A percentile compares a stretch with the other conserved stretches of the same genome.
Conservation (phyloP, 1,140 invertebrate genomes). For the Apis mellifera region DNA sequence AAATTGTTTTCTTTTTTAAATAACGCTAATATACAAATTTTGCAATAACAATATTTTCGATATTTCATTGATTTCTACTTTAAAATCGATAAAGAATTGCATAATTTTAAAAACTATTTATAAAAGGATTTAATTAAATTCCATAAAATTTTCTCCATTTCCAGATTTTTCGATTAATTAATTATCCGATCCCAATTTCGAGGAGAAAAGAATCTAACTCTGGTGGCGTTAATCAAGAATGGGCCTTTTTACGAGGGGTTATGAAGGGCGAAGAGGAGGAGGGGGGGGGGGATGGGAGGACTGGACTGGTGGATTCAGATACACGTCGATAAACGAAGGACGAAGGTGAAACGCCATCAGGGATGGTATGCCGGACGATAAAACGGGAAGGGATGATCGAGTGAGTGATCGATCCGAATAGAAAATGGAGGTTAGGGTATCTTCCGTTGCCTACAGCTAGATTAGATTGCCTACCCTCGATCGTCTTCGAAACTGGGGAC, state of each 20-base stretch:
- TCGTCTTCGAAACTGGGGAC: conserved; percentile 42
- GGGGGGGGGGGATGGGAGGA: background rate
- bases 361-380: conserved; percentile 46
- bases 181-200: background rate
- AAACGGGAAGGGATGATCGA: conserved; percentile 69
- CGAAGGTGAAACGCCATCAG: conserved; percentile 43
- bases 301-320: background rate
- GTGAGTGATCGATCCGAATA: conserved; percentile 70
- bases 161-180: background rate
- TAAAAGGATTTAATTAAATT: too few species aligned
- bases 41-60: too few species aligned
- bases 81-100: too few species aligned
- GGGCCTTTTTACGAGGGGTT: conserved; percentile 64
- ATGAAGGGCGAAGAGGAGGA: conserved; percentile 6
- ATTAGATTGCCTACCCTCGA: conserved; percentile 75
- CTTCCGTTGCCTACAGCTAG: conserved; percentile 65
- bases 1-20: too few species aligned
- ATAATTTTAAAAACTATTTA: too few species aligned
- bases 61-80: too few species aligned
- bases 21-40: too few species aligned
- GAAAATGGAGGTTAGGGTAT: conserved; percentile 55
- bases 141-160: too few species aligned
- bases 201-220: background rate
- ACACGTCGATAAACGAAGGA: conserved; percentile 32
- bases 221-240: conserved; percentile 70